Conservation (phyloP, 2,888 invertebrate species). For the Electrophaes corylata region DNA sequence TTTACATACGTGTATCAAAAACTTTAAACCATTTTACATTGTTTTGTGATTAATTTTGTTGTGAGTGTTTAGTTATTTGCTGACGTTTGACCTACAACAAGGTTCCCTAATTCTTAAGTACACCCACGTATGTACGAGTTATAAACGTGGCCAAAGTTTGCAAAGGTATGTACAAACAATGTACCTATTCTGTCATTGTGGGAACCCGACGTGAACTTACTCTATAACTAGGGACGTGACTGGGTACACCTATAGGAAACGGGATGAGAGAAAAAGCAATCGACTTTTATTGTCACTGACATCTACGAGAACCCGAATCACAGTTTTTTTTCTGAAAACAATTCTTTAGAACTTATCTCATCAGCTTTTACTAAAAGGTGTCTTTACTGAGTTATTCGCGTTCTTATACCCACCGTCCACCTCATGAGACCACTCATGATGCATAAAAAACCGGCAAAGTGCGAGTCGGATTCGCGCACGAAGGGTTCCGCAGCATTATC, state of each 20-base stretch:
- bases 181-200: constrained; percentile 50
- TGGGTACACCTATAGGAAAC: constrained; percentile 30
- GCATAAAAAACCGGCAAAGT: no score
- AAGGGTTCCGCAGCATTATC: no score
- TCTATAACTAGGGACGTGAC: constrained; percentile 42
- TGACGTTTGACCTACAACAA: constrained; percentile 29
- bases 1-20: constrained; percentile 12
- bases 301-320: constrained; percentile 32
- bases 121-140: constrained; percentile 39
- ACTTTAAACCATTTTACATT: constrained; percentile 8
- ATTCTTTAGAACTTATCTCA: constrained; percentile 1
- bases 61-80: constrained; percentile 15
- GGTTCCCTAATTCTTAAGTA: constrained; percentile 30
- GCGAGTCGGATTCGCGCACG: no score
- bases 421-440: no score
- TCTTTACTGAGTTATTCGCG: background rate
- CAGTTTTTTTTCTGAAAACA: constrained; percentile 23
- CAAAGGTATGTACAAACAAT: constrained; percentile 42
- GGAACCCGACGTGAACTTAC: constrained; percentile 39
- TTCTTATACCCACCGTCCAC: no score
- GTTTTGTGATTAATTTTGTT: constrained; percentile 9
- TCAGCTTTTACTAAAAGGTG: background rate
- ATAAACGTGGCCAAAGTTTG: constrained; percentile 47
- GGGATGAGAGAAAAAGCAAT: constrained; percentile 36
- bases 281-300: constrained; percentile 35